Evolutionary conservation across 2,797 vertebrate genomes (phyloP), one percentile per base, ranked within the genome.

Genomic region (Emydoidea blandingii): DNA sequence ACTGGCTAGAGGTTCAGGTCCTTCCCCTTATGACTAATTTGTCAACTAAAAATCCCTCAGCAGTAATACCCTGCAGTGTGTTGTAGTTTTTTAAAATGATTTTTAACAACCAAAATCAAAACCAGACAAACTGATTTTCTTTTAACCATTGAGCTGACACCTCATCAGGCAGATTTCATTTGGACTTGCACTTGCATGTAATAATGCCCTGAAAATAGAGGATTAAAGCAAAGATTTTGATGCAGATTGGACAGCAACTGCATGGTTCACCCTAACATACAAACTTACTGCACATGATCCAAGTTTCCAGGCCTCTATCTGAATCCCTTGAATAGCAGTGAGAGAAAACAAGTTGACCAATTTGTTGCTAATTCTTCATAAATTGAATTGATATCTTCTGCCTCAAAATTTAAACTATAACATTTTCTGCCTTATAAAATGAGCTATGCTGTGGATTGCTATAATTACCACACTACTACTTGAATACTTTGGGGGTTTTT

Each of bases 191-290:
- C 41, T 82, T 87, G 15, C 49, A 91, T 29, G 52, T 86, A 85
- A 34, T 65, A 92, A 90, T 93, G 74, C 53, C 80, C 54, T 95
- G 72, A 44, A 90, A 93, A 85, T 68, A 47, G 52, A 62, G 83
- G 41, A 49, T 52, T 83, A 52, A 74, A 83, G 83, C 89, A 56
- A 94, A 84, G 86, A 91, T 31, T 86, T n/a, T 93, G 76, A 90
- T 93, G n/a, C 54, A 90, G 37, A 29, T 86, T 96, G 80, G 95
- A 89, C 2, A 89, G 49, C 19, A 78, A 50, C 44, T 78, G 56
- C 56, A 59, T 79, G 44, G 65, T 49, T 80, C 87, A 86, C 34
- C 81, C 59, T 87, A 56, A 50, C n/a, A 56, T 18, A 59, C 4
- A 81, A 44, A 31, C 52, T 94, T 78, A 79, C 5, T 62, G 49